Conservation (phyloP, 2,797 vertebrate species). For the Vespertilio murinus region DNA sequence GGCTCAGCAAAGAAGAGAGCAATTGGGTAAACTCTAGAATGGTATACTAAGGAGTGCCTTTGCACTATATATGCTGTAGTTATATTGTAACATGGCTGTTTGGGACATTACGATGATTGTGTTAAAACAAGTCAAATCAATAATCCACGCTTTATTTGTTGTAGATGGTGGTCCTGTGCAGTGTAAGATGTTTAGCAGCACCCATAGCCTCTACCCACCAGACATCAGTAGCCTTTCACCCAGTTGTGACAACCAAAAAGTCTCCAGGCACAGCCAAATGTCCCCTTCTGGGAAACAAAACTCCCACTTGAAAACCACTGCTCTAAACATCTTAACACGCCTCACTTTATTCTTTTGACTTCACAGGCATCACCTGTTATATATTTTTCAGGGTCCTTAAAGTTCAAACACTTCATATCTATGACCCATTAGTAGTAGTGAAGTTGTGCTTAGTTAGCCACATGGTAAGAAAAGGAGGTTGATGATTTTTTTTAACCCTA, state of each 20-base stretch:
- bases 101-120: not conserved
- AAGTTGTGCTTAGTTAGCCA: not conserved
- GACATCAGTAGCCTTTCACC: not conserved
- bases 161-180: rapidly evolving
- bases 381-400: not conserved
- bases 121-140: not conserved
- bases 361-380: not conserved
- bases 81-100: not conserved
- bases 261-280: not conserved
- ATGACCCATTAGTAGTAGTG: not conserved
- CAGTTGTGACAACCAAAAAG: not conserved
- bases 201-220: not conserved
- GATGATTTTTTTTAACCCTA: not conserved
- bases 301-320: not conserved
- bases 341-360: not conserved
- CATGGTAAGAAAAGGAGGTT: not conserved
- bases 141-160: not conserved
- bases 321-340: not conserved
- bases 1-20: not conserved
- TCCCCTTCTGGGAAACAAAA: not conserved
- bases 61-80: not conserved
- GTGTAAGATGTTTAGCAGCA: not conserved
- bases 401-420: not conserved
- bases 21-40: not conserved
- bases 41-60: not conserved